A percentile compares a stretch with the other conserved stretches of the same genome.
Evolutionary conservation across 2,888 invertebrate species (phyloP).

Genomic region (Ennomos fuscantarius): DNA sequence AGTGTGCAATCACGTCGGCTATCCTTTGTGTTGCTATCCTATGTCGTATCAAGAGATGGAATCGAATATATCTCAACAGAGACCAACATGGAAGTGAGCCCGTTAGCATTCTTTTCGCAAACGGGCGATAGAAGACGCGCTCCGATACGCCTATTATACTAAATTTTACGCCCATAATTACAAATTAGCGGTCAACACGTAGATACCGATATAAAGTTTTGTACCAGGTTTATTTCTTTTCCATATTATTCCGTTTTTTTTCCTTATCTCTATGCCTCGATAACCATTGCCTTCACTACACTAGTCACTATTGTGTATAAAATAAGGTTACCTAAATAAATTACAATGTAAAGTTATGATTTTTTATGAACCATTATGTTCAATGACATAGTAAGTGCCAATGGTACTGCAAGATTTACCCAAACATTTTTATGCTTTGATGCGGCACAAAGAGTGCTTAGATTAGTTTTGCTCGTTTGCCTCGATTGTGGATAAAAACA

Average conservation of each 20-base stretch:
- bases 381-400: constrained; percentile 12
- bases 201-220: constrained; percentile 49
- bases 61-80: constrained; percentile 46
- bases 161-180: constrained; percentile 72
- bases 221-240: constrained; percentile 46
- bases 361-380: too few relatives aligned
- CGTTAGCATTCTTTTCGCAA: constrained; percentile 77
- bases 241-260: not conserved
- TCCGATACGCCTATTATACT: constrained; percentile 61
- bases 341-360: constrained; percentile 1
- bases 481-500: constrained; percentile 21
- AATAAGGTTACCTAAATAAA: constrained; percentile 13
- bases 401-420: constrained; percentile 27
- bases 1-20: constrained; percentile 47
- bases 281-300: constrained; percentile 8
- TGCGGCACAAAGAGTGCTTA: constrained; percentile 15
- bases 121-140: constrained; percentile 54
- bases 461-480: constrained; percentile 16
- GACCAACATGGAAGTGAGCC: constrained; percentile 61
- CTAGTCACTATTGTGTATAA: constrained; percentile 5
- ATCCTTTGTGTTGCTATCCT: constrained; percentile 49
- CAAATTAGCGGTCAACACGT: constrained; percentile 62
- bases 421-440: constrained; percentile 17
- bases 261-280: constrained; percentile 41
- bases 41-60: constrained; percentile 47